phyloP scores from a whole-genome alignment of 2,888 invertebrate genomes.

The Eupithecia dodoneata region DNA sequence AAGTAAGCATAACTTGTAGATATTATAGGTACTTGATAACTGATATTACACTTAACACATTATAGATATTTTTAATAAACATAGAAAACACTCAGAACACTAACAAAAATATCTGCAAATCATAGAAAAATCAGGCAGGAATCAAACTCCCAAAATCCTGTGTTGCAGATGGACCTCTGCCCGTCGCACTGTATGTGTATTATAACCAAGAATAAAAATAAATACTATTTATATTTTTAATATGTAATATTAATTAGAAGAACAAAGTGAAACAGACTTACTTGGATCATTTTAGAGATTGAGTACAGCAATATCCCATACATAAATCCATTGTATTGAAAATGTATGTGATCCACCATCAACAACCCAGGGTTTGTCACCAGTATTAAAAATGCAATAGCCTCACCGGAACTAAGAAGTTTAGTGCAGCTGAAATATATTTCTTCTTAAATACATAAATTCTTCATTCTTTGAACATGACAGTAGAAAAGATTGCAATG shows the following conservation, averaged over 20 bases:
- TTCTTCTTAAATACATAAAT: neutral
- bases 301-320: slow-evolving; percentile 94
- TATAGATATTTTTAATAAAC: too few relatives aligned
- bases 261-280: slow-evolving; percentile 52
- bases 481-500: neutral
- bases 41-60: neutral
- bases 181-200: neutral
- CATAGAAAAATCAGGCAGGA: too few relatives aligned
- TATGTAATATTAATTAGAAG: neutral
- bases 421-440: slow-evolving; percentile 84
- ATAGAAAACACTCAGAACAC: too few relatives aligned
- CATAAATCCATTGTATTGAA: slow-evolving; percentile 99
- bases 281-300: slow-evolving; percentile 88
- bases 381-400: slow-evolving; percentile 86
- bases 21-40: neutral
- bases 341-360: slow-evolving; percentile 98
- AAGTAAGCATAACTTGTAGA: neutral
- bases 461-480: neutral
- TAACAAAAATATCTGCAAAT: too few relatives aligned
- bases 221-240: neutral
- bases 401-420: slow-evolving; percentile 81
- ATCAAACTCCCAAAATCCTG: neutral
- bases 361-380: slow-evolving; percentile 94
- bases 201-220: neutral
- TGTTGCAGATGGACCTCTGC: neutral